Percentiles rank a stretch among this genome's conserved stretches.
Conservation (phyloP, 2,888 invertebrate species). For the Pseudolycoriella hygida region DNA sequence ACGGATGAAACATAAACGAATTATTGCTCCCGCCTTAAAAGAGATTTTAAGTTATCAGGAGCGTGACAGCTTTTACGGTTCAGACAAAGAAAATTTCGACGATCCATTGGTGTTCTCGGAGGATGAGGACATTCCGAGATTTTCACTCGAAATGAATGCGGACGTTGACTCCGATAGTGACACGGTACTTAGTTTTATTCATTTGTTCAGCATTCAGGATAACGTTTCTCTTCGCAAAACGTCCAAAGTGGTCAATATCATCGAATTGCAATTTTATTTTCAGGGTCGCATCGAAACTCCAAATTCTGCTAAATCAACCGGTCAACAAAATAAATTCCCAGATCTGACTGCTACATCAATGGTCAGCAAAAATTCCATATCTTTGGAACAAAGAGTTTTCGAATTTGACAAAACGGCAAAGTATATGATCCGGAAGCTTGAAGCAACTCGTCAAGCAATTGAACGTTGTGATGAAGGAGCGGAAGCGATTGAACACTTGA, state of each 20-base stretch:
- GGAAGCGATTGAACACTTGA: conserved; percentile 20
- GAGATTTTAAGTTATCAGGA: conserved; percentile 21
- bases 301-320: conserved; percentile 21
- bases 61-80: conserved; percentile 40
- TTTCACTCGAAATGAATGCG: conserved; percentile 29
- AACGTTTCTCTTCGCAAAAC: too few species aligned
- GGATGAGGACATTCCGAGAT: conserved; percentile 34
- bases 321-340: conserved; percentile 16
- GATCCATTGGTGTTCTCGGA: conserved; percentile 41
- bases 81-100: conserved; percentile 39
- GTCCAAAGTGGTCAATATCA: too few species aligned
- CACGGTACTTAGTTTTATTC: conserved; percentile 19
- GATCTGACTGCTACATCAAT: neutral
- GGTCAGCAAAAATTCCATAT: conserved; percentile 12
- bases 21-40: conserved; percentile 11
- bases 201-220: too few species aligned
- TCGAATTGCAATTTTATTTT: too few species aligned
- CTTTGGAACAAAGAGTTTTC: conserved; percentile 24
- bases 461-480: conserved; percentile 11
- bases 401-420: conserved; percentile 26
- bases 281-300: conserved; percentile 29
- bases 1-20: conserved; percentile 4
- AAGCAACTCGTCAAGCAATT: conserved; percentile 23
- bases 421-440: conserved; percentile 26
- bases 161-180: conserved; percentile 29